Conservation (phyloP, 2,113 vertebrate species). For the Apodemus sylvaticus region DNA sequence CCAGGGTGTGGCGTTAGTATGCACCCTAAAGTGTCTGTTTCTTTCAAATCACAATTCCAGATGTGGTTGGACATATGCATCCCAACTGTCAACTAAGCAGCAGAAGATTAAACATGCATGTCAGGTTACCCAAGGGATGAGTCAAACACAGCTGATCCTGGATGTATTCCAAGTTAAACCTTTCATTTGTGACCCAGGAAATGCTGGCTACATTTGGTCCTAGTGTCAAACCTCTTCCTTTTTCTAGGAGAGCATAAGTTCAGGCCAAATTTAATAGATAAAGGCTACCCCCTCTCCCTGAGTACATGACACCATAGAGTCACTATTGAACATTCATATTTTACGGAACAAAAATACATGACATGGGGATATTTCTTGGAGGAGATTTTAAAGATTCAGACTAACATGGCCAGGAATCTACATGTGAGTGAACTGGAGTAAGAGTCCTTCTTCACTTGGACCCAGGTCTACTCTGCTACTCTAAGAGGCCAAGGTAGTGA, state of each 20-base stretch:
- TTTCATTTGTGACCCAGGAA: not conserved
- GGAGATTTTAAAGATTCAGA: not conserved
- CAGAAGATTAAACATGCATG: not conserved
- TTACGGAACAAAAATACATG: not conserved
- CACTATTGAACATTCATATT: not conserved
- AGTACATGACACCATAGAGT: fast-evolving
- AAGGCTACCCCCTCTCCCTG: not conserved
- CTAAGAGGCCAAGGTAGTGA: not conserved
- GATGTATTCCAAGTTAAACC: not conserved
- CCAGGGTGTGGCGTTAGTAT: not conserved
- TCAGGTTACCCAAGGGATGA: not conserved
- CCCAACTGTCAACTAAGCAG: not conserved
- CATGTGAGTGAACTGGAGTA: not conserved
- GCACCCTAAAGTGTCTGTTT: not conserved
- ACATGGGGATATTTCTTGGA: not conserved
- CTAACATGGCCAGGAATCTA: not conserved
- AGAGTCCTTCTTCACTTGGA: not conserved
- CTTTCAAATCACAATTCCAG: not conserved
- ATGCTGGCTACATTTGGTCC: not conserved
- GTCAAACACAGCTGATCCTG: not conserved
- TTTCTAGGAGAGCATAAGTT: not conserved
- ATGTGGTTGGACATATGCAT: not conserved
- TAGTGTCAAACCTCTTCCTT: not conserved
- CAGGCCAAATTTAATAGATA: not conserved
- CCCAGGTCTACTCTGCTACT: not conserved